Percentiles rank a stretch among this genome's conserved stretches.
These are phyloP conservation scores for Dolomedes plantarius DNA, from an alignment of 2,888 invertebrate species.

Conservation along the genomic window DNA sequence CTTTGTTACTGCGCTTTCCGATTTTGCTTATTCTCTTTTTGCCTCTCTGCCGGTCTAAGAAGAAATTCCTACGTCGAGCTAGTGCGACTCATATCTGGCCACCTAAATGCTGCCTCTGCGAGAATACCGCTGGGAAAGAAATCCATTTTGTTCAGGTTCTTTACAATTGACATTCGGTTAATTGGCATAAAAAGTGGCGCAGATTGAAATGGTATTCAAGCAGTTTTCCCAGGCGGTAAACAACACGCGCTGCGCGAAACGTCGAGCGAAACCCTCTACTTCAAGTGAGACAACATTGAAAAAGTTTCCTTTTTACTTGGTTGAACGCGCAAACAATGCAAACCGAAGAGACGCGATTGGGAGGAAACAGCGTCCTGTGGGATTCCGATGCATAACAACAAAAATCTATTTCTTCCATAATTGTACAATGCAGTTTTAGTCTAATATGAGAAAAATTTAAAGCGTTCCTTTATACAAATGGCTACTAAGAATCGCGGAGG, in stretches of 20 bases:
- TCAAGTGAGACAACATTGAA: not conserved
- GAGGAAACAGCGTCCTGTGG: not conserved
- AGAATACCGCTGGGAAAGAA: constrained; percentile 23
- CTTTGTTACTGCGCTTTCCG: not conserved
- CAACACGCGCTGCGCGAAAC: constrained; percentile 16
- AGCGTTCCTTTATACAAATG: not conserved
- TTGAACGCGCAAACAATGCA: not conserved
- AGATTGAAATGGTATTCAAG: constrained; percentile 38
- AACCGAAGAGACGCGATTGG: not conserved
- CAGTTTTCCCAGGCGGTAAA: constrained; percentile 61
- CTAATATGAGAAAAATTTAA: not conserved
- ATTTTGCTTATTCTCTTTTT: not conserved
- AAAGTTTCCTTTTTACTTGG: constrained; percentile 1
- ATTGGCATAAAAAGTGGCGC: constrained; percentile 66
- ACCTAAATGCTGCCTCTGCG: not conserved
- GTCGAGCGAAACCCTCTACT: constrained; percentile 6
- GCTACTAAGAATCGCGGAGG: not conserved
- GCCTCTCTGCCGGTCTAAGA: not conserved
- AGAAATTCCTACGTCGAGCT: not conserved
- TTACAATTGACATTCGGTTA: constrained; percentile 66
- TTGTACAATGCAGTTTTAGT: not conserved
- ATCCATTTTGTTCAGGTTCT: constrained; percentile 52
- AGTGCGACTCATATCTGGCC: not conserved
- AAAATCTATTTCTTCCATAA: not conserved
- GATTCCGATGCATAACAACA: not conserved